A percentile compares a stretch with the other conserved stretches of the same genome.
Evolutionary conservation across 2,113 vertebrate genomes (phyloP).

Genomic region (Callorhinus ursinus): DNA sequence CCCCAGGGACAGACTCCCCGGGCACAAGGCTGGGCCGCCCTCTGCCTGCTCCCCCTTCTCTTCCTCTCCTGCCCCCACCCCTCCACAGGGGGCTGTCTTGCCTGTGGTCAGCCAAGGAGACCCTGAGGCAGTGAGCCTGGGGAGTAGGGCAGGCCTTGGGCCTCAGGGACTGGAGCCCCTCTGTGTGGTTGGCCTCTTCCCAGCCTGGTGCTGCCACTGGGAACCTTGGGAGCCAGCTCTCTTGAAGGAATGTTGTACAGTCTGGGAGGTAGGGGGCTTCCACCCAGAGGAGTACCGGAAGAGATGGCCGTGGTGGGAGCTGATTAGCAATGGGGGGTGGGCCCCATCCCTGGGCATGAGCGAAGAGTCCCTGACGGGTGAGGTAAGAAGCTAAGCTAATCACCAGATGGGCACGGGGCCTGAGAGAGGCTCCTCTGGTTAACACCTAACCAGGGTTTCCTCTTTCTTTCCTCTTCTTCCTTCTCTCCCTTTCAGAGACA

Average conservation of each 20-base stretch:
- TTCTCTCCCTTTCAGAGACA: background rate
- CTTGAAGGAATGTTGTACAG: background rate
- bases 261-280: background rate
- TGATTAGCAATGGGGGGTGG: background rate
- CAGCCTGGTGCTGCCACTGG: background rate
- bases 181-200: background rate
- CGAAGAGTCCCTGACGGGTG: background rate
- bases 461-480: background rate
- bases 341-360: background rate
- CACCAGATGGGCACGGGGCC: background rate
- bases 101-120: background rate
- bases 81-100: background rate
- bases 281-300: background rate
- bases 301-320: background rate
- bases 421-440: background rate
- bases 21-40: background rate
- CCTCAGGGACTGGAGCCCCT: no score
- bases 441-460: no score
- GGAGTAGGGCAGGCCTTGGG: background rate
- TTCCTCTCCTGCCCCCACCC: background rate
- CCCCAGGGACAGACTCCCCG: slow-evolving; percentile 54
- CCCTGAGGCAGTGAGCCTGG: background rate
- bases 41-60: background rate
- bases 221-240: background rate
- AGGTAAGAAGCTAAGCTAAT: background rate